A percentile compares a stretch with the other conserved stretches of the same genome.
phyloP scores from a whole-genome alignment of 2,888 invertebrate genomes.

The Callinectes sapidus region DNA sequence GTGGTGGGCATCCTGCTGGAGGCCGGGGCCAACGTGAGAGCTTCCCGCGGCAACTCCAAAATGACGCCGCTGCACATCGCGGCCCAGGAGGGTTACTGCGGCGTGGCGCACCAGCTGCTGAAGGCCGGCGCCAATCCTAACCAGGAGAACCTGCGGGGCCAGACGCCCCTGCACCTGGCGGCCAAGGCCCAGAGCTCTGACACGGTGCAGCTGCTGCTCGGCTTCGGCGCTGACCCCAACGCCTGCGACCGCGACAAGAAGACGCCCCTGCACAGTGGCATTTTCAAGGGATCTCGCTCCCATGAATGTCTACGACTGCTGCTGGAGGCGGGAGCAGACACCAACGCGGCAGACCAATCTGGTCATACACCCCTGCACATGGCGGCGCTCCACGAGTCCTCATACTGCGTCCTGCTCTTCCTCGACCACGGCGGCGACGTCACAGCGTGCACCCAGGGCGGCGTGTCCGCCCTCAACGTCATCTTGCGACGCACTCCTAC shows the following conservation, averaged over 20 bases:
- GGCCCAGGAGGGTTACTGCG: constrained; percentile 89
- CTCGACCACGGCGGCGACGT: constrained; percentile 88
- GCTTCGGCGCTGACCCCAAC: constrained; percentile 82
- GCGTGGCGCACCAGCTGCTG: constrained; percentile 84
- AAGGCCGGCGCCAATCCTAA: constrained; percentile 87
- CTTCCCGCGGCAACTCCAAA: constrained; percentile 75
- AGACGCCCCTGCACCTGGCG: constrained; percentile 90
- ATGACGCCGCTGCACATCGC: constrained; percentile 91
- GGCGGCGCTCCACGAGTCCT: constrained; percentile 89
- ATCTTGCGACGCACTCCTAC: constrained; percentile 90
- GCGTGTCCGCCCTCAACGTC: constrained; percentile 87
- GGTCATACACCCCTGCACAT: constrained; percentile 91
- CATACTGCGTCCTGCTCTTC: constrained; percentile 84
- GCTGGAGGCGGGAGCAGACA: constrained; percentile 82
- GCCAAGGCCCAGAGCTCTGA: constrained; percentile 87
- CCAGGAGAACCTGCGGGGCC: constrained; percentile 83
- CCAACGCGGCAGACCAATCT: constrained; percentile 87
- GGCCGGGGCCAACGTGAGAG: constrained; percentile 85
- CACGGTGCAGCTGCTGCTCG: constrained; percentile 84
- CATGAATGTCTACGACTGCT: constrained; percentile 84
- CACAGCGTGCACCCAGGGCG: constrained; percentile 88
- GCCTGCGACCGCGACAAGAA: constrained; percentile 85
- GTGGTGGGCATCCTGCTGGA: constrained; percentile 85
- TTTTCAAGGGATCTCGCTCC: constrained; percentile 85
- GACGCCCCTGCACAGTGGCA: constrained; percentile 87